Base-by-base conservation (phyloP, 2,113 vertebrate genomes). In the Peromyscus leucopus region DNA sequence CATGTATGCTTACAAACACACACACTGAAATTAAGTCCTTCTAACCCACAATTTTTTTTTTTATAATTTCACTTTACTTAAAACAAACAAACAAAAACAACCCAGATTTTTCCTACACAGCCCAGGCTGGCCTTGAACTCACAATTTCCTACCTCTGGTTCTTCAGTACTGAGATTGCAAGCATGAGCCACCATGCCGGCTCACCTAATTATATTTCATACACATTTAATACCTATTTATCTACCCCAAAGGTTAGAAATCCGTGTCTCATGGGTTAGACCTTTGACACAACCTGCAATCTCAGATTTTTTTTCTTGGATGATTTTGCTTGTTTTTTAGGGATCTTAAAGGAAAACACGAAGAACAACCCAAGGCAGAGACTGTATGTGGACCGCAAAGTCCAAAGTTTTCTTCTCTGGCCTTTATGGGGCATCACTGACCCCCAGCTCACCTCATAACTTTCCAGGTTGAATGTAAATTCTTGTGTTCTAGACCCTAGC, bases 131-230 rank as follows among this genome's bases (percentile, higher is more conserved):
- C n/a, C 55, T 61, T 46, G 17, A 59, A 76, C 24, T 59, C 36
- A 42, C 26, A 10, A 36, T 16, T 21, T 7, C 39, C n/a, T 46
- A 13, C 57, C 16, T 63, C n/a, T 46, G 55, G 24, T 8, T 63
- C 57, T 46, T 42, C 9, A 22, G 28, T 46, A 7, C 55, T 46
- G 24, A 19, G 57, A 17, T 48, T 33, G 9, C 0, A 78, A 57
- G 39, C 28, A 24, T 24, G 19, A 16, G 28, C 2, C n/a, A 63
- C 48, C 11, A 39, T 72, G 1, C 12, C 46, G 65, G 36, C 48
- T 88, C 22, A 17, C 36, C 51, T 86, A 80, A 85, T 36, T 79
- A 24, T 51, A 71, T 65, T 80, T 94, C n/a, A 92, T 31, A 91
- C 87, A 69, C 31, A 85, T 15, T 61, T 17, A 46, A 39, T 33